Evolutionary conservation across 92 coral and sea anemone species (phyloP).

Genomic region (Zoanthus sociatus): DNA sequence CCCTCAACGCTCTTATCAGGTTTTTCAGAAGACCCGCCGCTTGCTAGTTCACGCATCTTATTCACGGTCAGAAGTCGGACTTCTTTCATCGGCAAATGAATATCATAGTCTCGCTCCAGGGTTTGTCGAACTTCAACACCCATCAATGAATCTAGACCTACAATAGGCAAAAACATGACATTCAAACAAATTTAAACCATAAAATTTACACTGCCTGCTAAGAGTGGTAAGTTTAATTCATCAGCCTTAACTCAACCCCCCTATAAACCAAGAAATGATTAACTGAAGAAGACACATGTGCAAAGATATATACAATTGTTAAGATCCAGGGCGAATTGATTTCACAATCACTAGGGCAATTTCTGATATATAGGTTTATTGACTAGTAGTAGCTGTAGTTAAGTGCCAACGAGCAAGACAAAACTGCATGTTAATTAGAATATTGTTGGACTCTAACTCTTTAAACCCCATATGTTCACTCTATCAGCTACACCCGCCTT

Average conservation of each 20-base stretch:
- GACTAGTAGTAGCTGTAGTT: too few relatives aligned
- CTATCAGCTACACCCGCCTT: too few relatives aligned
- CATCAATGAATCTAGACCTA: slow-evolving; percentile 88
- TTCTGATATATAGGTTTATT: too few relatives aligned
- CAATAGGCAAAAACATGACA: background rate
- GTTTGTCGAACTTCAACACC: slow-evolving; percentile 89
- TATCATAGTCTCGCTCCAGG: slow-evolving; percentile 85
- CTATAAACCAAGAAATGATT: background rate
- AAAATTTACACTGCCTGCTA: background rate
- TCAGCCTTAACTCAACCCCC: background rate
- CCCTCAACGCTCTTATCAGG: slow-evolving; percentile 35
- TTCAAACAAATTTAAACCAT: background rate
- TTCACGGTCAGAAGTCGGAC: slow-evolving; percentile 81
- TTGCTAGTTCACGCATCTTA: slow-evolving; percentile 75
- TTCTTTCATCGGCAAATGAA: slow-evolving; percentile 83
- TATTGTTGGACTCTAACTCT: too few relatives aligned
- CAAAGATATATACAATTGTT: too few relatives aligned
- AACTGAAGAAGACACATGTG: too few relatives aligned
- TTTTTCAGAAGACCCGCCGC: slow-evolving; percentile 44
- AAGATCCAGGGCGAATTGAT: too few relatives aligned
- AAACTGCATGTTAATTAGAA: too few relatives aligned
- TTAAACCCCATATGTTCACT: too few relatives aligned
- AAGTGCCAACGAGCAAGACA: too few relatives aligned
- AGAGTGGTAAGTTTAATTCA: too few relatives aligned
- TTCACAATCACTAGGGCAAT: too few relatives aligned